Evolutionary conservation across 1,140 invertebrate species (phyloP).

Genomic region (Drosophila nasuta): DNA sequence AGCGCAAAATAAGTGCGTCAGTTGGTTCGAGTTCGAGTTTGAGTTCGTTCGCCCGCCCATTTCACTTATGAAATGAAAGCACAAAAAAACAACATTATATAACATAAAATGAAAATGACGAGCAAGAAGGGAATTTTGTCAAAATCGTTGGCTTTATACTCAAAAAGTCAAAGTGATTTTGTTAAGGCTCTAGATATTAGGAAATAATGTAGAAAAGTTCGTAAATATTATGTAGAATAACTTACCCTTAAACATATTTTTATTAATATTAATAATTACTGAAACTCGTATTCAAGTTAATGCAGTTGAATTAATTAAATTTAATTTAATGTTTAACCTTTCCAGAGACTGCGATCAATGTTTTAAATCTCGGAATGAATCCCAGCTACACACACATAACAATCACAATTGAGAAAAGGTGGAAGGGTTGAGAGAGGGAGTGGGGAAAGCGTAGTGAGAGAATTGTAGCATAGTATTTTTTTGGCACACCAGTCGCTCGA

Average conservation of each 20-base stretch:
- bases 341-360: too few relatives aligned
- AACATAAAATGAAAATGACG: conserved; percentile 41
- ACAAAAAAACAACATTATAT: conserved; percentile 19
- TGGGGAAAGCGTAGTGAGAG: neutral
- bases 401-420: too few relatives aligned
- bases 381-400: too few relatives aligned
- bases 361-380: too few relatives aligned
- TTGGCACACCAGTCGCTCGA: conserved; percentile 69
- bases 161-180: conserved; percentile 1
- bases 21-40: conserved; percentile 51
- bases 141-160: conserved; percentile 10
- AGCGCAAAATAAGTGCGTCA: conserved; percentile 82
- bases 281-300: too few relatives aligned
- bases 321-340: too few relatives aligned
- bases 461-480: conserved; percentile 46
- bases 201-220: neutral
- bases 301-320: too few relatives aligned
- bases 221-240: too few relatives aligned
- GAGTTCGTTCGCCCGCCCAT: conserved; percentile 16
- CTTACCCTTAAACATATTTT: too few relatives aligned
- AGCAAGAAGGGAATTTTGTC: neutral
- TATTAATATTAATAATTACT: too few relatives aligned
- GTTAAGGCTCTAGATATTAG: neutral
- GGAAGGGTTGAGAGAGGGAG: neutral
- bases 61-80: conserved; percentile 73